Evolutionary conservation across 2,888 invertebrate genomes (phyloP), one percentile per base, ranked within the genome.

Genomic region (Euzophera pinguis): DNA sequence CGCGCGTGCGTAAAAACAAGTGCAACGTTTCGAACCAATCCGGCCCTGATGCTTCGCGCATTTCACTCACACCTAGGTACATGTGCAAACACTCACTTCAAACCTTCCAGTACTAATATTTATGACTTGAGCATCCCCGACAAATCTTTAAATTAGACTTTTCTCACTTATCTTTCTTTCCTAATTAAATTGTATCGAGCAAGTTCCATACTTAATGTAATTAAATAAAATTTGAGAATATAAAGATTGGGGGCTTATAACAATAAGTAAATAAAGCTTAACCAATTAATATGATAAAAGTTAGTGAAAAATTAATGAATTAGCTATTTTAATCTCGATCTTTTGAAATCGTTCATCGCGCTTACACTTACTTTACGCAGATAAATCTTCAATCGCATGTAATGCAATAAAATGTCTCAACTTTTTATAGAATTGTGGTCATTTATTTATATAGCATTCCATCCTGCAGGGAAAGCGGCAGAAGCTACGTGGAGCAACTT

Each of bases 1-100:
- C 69, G 81, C 78, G 80, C 82, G 85, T 80, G 83, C 81, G 75
- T 81, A 79, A 81, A 78, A 84, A 84, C 86, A 85, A 87, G 82
- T 83, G 85, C 86, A 83, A 73, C 76, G 79, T 67, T 73, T 71
- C 65, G 61, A 56, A 57, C 60, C 59, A 63, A 61, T 63, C 62
- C 62, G 62, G 62, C 67, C 65, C 64, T 66, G 61, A 56, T 61
- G 59, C 64, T 64, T 65, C 60, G 63, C 66, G 64, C 67, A 67
- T 67, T 64, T 60, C 58, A 57, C 62, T 52, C 53, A 47, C 50
- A 49, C 52, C 53, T 49, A n/a, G n/a, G n/a, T n/a, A 39, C 50
- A 45, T 27, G 45, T 45, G 45, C 45, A 16, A 45, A 54, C 54
- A 32, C 45, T 29, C 29, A 22, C 47, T 7, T 42, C 38, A 37